Conservation (phyloP, 2,888 invertebrate genomes). For the Lasioglossum leucozonium region DNA sequence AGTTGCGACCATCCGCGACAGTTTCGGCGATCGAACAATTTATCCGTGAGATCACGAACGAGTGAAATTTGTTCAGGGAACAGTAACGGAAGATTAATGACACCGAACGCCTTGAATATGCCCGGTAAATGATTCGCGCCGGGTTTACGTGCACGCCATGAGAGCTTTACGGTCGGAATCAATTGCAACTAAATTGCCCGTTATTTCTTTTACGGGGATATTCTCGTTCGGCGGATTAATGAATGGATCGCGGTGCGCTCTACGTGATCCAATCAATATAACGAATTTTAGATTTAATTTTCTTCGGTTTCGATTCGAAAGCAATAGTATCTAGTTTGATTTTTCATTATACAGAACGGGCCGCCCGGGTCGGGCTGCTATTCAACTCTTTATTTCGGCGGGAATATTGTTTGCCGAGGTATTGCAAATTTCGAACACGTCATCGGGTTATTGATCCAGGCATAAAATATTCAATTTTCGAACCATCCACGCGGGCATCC, state of each 20-base stretch:
- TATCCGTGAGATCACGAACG: neutral
- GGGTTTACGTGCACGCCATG: neutral
- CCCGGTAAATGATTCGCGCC: neutral
- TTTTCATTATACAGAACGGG: neutral
- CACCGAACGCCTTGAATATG: neutral
- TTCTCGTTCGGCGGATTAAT: neutral
- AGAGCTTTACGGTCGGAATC: neutral
- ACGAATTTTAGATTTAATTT: neutral
- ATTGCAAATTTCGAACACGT: conserved; percentile 44
- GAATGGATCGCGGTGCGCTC: neutral
- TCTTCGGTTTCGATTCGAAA: neutral
- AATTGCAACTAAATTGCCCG: neutral
- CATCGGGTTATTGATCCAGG: conserved; percentile 42
- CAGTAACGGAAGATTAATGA: neutral
- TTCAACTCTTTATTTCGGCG: conserved; percentile 25
- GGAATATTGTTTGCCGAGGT: conserved; percentile 21
- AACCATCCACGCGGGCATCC: conserved; percentile 29
- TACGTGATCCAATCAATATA: neutral
- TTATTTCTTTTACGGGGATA: neutral
- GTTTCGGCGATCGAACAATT: neutral
- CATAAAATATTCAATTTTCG: conserved; percentile 49
- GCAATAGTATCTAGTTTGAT: neutral
- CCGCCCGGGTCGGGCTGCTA: neutral
- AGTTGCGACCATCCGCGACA: neutral
- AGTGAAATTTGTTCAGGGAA: neutral